Percentiles rank a stretch among this genome's conserved stretches.
phyloP scores from a whole-genome alignment of 2,888 invertebrate genomes.

The Apodemia hepburni region DNA sequence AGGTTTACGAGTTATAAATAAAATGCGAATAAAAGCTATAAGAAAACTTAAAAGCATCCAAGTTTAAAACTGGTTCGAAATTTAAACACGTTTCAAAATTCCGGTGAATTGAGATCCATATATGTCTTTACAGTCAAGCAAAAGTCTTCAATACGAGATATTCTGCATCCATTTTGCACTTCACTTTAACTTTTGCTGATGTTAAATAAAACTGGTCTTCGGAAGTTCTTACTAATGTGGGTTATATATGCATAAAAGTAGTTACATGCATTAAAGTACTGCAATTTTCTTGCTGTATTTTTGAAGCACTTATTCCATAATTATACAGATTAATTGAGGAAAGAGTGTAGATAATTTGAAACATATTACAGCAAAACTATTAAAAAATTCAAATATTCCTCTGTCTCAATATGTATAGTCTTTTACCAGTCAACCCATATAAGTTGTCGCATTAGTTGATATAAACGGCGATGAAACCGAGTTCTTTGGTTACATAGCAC shows the following conservation, averaged over 20 bases:
- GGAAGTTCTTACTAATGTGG: neutral
- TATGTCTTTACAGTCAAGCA: neutral
- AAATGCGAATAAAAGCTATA: neutral
- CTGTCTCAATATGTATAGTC: too few species aligned
- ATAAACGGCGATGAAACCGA: too few species aligned
- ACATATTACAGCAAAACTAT: too few species aligned
- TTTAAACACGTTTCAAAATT: constrained; percentile 3
- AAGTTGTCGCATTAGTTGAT: too few species aligned
- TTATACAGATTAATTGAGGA: too few species aligned
- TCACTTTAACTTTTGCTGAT: neutral
- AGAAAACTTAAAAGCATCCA: neutral
- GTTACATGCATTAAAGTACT: too few species aligned
- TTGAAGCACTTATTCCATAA: neutral
- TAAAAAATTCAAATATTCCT: too few species aligned
- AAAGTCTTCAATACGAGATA: constrained; percentile 6
- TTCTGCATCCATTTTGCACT: neutral
- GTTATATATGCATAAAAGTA: too few species aligned
- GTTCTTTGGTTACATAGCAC: too few species aligned
- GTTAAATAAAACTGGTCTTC: constrained; percentile 3
- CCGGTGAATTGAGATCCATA: neutral
- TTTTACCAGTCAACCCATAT: too few species aligned
- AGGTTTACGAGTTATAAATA: too few species aligned
- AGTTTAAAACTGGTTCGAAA: neutral
- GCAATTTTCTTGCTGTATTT: neutral
- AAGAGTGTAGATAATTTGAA: too few species aligned